Base-by-base conservation (phyloP, 1,140 invertebrate genomes). In the Ruditapes philippinarum region DNA sequence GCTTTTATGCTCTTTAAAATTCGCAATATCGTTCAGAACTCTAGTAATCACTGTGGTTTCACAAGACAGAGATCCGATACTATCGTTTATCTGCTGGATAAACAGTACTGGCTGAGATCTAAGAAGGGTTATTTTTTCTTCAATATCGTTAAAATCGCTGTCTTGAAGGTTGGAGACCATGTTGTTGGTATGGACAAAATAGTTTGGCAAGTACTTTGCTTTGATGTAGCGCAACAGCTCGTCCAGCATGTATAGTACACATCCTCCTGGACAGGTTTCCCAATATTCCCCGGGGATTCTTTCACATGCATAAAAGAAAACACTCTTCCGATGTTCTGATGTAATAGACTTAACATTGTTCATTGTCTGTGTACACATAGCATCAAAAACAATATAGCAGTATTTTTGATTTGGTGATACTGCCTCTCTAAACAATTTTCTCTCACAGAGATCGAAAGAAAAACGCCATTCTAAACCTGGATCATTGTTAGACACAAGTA, bases 301-400 rank as follows among this genome's bases (percentile, higher is more conserved):
- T 57, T 88, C 86, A 68, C 86, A 88, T 17, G 76, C 45, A 57
- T 38, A 81, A 36, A 88, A 79, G 49, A 88, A 88, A 9, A 81
- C 45, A 11, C 31, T 70, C n/a, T 70, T 68, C 4, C 54, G 28
- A 22, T 57, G 36, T 11, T 28, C 40, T 22, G 28, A 28, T 11
- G 25, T 28, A n/a, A 88, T 40, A 25, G 38, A 70, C 33, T 73
- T 28, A 1, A 36, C 14, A 14, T 38, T 19, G 22, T 40, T 17
- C 36, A 80, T 49, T 17, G 42, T 60, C 19, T 88, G 76, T 14
- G 31, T 25, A n/a, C 86, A 81, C 17, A 88, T 17, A 25, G 62
- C 76, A 25, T n/a, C 19, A 14, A 51, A 68, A 22, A 88, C 17
- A 5, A 80, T 42, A 33, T 45, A 88, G 31, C 86, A 88, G 19